Evolutionary conservation across 2,888 invertebrate genomes (phyloP).

Genomic region (Aporophyla nigra): DNA sequence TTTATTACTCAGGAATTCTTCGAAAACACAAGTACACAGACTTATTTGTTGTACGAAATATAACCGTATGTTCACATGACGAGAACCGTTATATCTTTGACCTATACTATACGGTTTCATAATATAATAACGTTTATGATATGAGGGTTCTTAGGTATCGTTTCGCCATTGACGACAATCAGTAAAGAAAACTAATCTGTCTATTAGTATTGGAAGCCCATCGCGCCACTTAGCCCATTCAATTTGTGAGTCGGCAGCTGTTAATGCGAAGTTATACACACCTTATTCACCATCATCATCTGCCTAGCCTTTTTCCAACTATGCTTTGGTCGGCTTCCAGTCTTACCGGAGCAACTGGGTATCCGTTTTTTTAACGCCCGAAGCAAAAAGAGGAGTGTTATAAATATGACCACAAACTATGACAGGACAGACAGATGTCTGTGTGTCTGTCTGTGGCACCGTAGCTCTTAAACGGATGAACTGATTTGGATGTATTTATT

Average conservation of each 20-base stretch:
- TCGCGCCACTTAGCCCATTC: slow-evolving; percentile 69
- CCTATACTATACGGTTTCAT: slow-evolving; percentile 46
- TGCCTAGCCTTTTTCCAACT: no score
- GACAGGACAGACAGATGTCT: no score
- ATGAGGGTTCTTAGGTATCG: slow-evolving; percentile 42
- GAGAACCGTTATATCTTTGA: slow-evolving; percentile 35
- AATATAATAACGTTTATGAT: slow-evolving; percentile 37
- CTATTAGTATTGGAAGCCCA: slow-evolving; percentile 79
- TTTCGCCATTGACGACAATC: slow-evolving; percentile 71
- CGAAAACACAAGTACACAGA: slow-evolving; percentile 31
- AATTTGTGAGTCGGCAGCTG: slow-evolving; percentile 58
- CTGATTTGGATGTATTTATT: no score
- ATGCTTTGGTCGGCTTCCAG: no score
- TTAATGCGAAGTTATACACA: slow-evolving; percentile 55
- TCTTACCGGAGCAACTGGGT: no score
- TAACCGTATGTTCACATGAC: neutral
- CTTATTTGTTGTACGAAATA: slow-evolving; percentile 34
- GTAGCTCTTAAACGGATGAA: no score
- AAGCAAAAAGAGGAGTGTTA: no score
- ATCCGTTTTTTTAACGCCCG: no score
- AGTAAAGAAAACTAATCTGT: slow-evolving; percentile 79
- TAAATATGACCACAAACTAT: no score
- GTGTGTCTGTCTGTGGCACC: no score
- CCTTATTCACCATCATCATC: neutral
- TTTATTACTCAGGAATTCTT: slow-evolving; percentile 26